Conservation (phyloP, 2,113 vertebrate species). For the Polypterus bichir region DNA sequence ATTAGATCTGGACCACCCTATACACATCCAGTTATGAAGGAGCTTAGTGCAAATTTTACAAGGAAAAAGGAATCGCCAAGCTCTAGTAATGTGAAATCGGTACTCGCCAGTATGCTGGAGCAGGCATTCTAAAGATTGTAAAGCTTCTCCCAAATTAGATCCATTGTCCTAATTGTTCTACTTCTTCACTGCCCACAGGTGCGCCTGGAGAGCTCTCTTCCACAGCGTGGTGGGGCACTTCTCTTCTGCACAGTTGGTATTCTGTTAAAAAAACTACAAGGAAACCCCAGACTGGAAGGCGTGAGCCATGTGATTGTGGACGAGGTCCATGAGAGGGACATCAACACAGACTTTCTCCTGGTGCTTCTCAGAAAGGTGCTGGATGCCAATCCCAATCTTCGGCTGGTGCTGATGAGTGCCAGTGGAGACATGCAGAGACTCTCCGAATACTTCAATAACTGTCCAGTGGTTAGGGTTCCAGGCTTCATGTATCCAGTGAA, state of each 20-base stretch:
- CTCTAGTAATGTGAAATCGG: too few species aligned
- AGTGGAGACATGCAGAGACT: conserved; percentile 80
- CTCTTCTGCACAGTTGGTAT: conserved; percentile 94
- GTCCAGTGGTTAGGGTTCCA: conserved; percentile 73
- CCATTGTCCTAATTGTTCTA: too few species aligned
- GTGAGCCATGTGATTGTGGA: conserved; percentile 90
- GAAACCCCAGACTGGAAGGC: conserved; percentile 69
- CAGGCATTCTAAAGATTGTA: background rate
- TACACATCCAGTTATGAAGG: too few species aligned
- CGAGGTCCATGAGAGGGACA: conserved; percentile 88
- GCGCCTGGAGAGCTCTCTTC: conserved; percentile 75
- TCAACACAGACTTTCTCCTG: conserved; percentile 92
- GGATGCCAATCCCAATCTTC: conserved; percentile 59
- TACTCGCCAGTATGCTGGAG: too few species aligned
- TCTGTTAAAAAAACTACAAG: conserved; percentile 79
- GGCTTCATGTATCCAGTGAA: conserved; percentile 90
- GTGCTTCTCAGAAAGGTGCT: conserved; percentile 70
- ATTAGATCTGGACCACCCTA: too few species aligned
- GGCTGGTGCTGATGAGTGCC: conserved; percentile 86
- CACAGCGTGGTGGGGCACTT: conserved; percentile 66
- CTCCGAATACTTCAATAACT: conserved; percentile 72
- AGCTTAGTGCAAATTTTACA: too few species aligned
- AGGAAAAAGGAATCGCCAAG: too few species aligned
- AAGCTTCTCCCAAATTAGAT: background rate
- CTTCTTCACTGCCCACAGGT: conserved; percentile 38